phyloP scores from a whole-genome alignment of 2,797 vertebrate genomes.

The Parauchenoglanis punctatus region DNA sequence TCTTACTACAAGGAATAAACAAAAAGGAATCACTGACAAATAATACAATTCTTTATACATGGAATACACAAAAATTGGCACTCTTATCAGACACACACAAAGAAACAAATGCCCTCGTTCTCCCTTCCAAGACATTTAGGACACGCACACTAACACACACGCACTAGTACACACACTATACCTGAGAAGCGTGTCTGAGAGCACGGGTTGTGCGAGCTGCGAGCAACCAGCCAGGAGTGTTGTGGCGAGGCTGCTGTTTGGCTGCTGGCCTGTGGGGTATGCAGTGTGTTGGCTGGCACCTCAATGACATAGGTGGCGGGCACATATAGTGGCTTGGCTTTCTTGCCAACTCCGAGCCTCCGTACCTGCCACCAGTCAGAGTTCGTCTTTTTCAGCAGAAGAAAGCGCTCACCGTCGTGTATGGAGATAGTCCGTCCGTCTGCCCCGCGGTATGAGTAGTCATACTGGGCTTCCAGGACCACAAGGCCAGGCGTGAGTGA shows the following conservation, averaged over 20 bases:
- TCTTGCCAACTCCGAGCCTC: conserved; percentile 74
- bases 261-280: conserved; percentile 61
- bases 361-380: conserved; percentile 91
- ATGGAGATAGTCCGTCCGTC: conserved; percentile 84
- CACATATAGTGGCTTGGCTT: conserved; percentile 83
- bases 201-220: conserved; percentile 50
- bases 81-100: neutral
- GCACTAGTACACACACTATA: conserved; percentile 25
- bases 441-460: conserved; percentile 80
- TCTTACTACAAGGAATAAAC: neutral
- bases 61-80: neutral
- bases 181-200: conserved; percentile 50
- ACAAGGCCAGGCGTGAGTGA: conserved; percentile 71
- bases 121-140: neutral
- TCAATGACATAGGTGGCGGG: conserved; percentile 86
- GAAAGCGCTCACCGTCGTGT: conserved; percentile 84
- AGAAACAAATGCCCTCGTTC: neutral
- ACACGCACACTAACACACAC: neutral
- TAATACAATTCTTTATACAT: neutral
- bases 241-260: conserved; percentile 58
- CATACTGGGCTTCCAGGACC: conserved; percentile 83
- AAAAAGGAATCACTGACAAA: neutral
- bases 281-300: conserved; percentile 71
- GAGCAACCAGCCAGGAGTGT: conserved; percentile 62
- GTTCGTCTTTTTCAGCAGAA: conserved; percentile 86